Evolutionary conservation across 2,113 vertebrate genomes (phyloP).

Genomic region (Tautogolabrus adspersus): DNA sequence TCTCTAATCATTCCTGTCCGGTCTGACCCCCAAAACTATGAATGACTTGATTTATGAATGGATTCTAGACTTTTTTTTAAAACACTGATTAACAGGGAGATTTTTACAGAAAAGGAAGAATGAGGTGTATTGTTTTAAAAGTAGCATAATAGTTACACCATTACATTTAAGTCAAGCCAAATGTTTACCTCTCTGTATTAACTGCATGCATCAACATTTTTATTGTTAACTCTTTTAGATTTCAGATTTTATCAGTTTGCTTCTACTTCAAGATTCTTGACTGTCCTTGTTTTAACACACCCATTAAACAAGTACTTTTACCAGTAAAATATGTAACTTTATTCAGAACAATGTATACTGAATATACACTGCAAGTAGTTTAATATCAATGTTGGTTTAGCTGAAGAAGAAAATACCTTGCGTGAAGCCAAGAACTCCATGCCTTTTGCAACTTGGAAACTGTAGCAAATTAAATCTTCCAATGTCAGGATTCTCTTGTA

Average conservation of each 20-base stretch:
- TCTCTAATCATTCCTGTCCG: constrained; percentile 70
- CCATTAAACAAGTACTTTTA: background rate
- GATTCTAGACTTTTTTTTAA: constrained; percentile 4
- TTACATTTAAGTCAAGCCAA: background rate
- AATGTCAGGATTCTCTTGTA: constrained; percentile 91
- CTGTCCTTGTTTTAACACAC: background rate
- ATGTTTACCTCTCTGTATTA: background rate
- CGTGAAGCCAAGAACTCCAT: constrained; percentile 96
- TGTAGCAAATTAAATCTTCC: constrained; percentile 96
- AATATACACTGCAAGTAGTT: background rate
- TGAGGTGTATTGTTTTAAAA: background rate
- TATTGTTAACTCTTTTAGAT: background rate
- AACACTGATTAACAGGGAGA: background rate
- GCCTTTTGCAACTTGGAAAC: constrained; percentile 96
- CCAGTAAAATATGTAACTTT: constrained; percentile 7
- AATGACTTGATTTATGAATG: constrained; percentile 55
- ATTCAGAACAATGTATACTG: constrained; percentile 1
- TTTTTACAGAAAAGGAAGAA: too few relatives aligned
- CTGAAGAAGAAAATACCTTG: constrained; percentile 84
- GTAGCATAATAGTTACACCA: background rate
- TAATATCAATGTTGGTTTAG: background rate
- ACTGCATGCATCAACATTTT: background rate
- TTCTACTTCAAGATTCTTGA: background rate
- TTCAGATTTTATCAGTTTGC: background rate
- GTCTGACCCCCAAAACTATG: constrained; percentile 42